Evolutionary conservation across 2,888 invertebrate species (phyloP).

Genomic region (Pomacea canaliculata): DNA sequence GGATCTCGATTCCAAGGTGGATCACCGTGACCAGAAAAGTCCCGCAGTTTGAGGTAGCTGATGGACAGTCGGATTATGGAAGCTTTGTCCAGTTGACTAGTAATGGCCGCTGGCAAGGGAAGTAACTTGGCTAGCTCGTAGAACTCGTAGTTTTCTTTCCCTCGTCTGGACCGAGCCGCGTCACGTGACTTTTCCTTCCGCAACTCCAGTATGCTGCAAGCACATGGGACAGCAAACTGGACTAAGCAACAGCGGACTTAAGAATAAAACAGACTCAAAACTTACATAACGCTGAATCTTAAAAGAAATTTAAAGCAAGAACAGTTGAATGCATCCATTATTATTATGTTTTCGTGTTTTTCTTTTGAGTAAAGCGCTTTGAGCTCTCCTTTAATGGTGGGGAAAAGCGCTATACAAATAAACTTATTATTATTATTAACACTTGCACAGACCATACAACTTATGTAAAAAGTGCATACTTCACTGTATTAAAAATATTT

Average conservation of each 20-base stretch:
- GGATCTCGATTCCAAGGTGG: constrained; percentile 85
- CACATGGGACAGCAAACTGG: neutral
- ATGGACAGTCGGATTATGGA: constrained; percentile 95
- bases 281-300: too few relatives aligned
- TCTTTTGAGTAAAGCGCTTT: too few relatives aligned
- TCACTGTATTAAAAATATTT: too few relatives aligned
- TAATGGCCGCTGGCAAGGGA: constrained; percentile 93
- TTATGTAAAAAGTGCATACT: neutral
- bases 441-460: too few relatives aligned
- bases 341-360: too few relatives aligned
- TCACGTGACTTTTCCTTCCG: constrained; percentile 96
- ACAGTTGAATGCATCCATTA: too few relatives aligned
- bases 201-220: constrained; percentile 66
- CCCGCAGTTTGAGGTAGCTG: constrained; percentile 94
- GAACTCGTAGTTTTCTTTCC: constrained; percentile 97
- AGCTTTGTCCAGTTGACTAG: constrained; percentile 96
- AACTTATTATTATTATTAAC: too few relatives aligned
- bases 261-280: neutral
- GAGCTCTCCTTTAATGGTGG: too few relatives aligned
- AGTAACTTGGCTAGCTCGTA: constrained; percentile 92
- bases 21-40: constrained; percentile 95
- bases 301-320: too few relatives aligned
- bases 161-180: constrained; percentile 91
- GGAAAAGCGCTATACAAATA: too few relatives aligned
- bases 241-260: neutral